Evolutionary conservation across 2,113 vertebrate genomes (phyloP), one percentile per base, ranked within the genome.

Genomic region (Mobula hypostoma): DNA sequence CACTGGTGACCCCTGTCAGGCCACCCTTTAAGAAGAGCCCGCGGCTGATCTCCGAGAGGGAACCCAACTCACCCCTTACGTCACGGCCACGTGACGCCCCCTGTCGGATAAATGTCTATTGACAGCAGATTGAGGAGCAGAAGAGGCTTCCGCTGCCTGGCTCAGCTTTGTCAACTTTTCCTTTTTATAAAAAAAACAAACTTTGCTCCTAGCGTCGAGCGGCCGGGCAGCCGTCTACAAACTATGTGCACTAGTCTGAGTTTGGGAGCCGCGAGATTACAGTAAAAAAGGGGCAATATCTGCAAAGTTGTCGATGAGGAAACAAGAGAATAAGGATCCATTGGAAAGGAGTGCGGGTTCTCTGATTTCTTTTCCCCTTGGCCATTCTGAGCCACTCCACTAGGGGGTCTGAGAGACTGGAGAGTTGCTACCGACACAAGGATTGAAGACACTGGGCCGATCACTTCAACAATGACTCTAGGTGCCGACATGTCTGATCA

Each of bases 401-500:
- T 72, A 74, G 90, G 68, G 90, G 90, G 63, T 93, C 90, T 74
- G 90, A 61, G 66, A 74, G 68, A 93, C 63, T 74, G 68, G 90
- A 74, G 90, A 72, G 36, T 93, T 93, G 19, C 68, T 93, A 90
- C 87, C 87, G 87, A 19, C 87, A 90, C 27, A 63, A 32, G 12
- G 58, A 68, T 40, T 72, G 90, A 93, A 93, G 90, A 92, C 19
- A 70, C 61, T 68, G 88, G 66, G 63, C 61, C 88, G 66, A 95
- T 95, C 94, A 94, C 94, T 96, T 95, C 94, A 95, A 98, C 96
- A 96, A 98, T 98, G 97, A 98, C 97, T 97, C 95, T 98, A 95
- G 97, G 97, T 94, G 96, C 97, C 96, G 97, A 97, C 95, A 97
- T 97, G 97, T 98, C 97, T 95, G 97, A 97, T 96, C 97, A 96